Evolutionary conservation across 2,888 invertebrate species (phyloP).

Genomic region (Tillus elongatus): DNA sequence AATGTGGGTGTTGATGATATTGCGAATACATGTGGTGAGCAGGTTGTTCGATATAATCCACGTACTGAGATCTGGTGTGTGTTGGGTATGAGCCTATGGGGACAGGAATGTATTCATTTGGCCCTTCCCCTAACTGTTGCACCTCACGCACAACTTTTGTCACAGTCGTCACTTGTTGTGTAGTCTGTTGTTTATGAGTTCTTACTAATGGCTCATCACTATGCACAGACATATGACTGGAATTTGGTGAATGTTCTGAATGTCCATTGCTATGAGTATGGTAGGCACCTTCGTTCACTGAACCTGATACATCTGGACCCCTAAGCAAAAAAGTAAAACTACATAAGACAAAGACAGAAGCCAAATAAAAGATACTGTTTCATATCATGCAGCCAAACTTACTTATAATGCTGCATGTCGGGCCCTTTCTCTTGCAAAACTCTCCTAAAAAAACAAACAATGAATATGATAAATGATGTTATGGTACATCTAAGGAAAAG

Average conservation of each 20-base stretch:
- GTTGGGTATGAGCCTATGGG: conserved; percentile 41
- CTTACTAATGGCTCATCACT: conserved; percentile 49
- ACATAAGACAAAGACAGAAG: conserved; percentile 8
- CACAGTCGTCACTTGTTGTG: conserved; percentile 61
- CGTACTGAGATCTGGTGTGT: conserved; percentile 39
- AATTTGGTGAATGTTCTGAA: conserved; percentile 55
- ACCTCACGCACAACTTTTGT: conserved; percentile 62
- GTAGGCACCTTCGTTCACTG: conserved; percentile 34
- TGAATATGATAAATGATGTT: conserved; percentile 31
- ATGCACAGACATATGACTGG: conserved; percentile 46
- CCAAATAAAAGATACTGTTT: background rate
- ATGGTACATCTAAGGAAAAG: no score
- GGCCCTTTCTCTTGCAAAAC: conserved; percentile 54
- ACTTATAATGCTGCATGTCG: conserved; percentile 60
- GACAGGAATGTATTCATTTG: conserved; percentile 47
- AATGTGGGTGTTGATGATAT: conserved; percentile 45
- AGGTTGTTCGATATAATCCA: conserved; percentile 44
- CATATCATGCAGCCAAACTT: conserved; percentile 38
- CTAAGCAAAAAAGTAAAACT: conserved; percentile 19
- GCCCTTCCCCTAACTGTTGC: conserved; percentile 48
- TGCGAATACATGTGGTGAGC: conserved; percentile 43
- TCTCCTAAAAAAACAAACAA: conserved; percentile 47
- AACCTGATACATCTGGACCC: conserved; percentile 32
- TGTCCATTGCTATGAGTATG: conserved; percentile 57
- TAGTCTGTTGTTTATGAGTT: conserved; percentile 58